phyloP scores from a whole-genome alignment of 2,888 invertebrate species.

The Ormyrus nitidulus region DNA sequence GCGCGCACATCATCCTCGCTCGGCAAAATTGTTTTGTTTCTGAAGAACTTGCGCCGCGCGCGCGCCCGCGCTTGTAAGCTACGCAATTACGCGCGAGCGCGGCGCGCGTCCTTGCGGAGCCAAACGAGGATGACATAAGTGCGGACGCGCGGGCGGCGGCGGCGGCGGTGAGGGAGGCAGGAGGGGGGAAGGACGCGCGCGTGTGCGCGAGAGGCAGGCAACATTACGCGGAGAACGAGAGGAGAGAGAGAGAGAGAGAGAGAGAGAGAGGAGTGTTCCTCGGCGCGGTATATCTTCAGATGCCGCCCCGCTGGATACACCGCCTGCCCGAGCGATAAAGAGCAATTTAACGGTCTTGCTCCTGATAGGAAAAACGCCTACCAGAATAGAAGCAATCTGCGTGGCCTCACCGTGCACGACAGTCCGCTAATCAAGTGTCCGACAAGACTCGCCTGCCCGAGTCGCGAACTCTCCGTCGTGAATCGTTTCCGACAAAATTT shows the following conservation, averaged over 20 bases:
- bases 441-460: neutral
- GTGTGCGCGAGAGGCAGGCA: neutral
- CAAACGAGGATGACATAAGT: slow-evolving; percentile 46
- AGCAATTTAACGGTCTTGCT: slow-evolving; percentile 69
- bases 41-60: slow-evolving; percentile 45
- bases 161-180: neutral
- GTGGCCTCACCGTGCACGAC: neutral
- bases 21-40: slow-evolving; percentile 24
- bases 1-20: slow-evolving; percentile 2
- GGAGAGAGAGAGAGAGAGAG: neutral
- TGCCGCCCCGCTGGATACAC: slow-evolving; percentile 65
- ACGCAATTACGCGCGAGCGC: neutral
- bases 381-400: slow-evolving; percentile 64
- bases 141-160: slow-evolving; percentile 20
- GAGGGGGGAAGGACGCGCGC: neutral
- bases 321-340: slow-evolving; percentile 61
- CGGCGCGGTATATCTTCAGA: slow-evolving; percentile 64
- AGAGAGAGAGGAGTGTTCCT: slow-evolving; percentile 21
- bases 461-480: too few species aligned
- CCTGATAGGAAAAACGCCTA: slow-evolving; percentile 71
- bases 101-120: slow-evolving; percentile 34
- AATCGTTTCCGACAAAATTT: too few species aligned
- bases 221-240: slow-evolving; percentile 16
- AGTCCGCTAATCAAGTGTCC: neutral
- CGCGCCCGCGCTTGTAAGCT: slow-evolving; percentile 58